Evolutionary conservation across 2,113 vertebrate genomes (phyloP).

Genomic region (Myotis lucifugus): DNA sequence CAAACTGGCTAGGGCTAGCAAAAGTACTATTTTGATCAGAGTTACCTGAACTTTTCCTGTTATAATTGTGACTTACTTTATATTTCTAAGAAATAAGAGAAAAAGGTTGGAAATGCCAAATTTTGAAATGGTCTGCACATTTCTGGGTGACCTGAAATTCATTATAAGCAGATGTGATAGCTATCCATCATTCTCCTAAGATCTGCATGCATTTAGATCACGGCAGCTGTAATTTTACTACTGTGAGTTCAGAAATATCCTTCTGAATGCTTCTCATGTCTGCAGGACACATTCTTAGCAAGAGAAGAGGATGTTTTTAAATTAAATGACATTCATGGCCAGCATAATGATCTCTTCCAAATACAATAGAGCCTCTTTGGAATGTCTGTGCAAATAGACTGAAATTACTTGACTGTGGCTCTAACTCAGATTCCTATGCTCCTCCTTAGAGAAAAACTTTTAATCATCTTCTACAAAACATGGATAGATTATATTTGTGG

Average conservation of each 20-base stretch:
- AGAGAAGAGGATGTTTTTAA: constrained; percentile 51
- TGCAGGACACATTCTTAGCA: background rate
- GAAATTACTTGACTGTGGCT: background rate
- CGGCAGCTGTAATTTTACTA: constrained; percentile 69
- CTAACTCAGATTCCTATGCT: background rate
- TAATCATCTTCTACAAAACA: background rate
- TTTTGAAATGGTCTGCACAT: constrained; percentile 42
- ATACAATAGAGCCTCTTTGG: constrained; percentile 54
- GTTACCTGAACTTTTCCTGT: background rate
- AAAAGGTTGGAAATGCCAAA: background rate
- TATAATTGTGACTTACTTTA: background rate
- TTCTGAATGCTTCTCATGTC: constrained; percentile 48
- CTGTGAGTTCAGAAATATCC: constrained; percentile 58
- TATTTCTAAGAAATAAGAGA: background rate
- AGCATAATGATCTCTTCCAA: constrained; percentile 19
- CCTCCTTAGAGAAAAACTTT: background rate
- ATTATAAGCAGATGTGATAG: constrained; percentile 57
- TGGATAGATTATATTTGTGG: background rate
- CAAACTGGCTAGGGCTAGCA: background rate
- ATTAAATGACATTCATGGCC: constrained; percentile 61
- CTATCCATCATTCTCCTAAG: constrained; percentile 58
- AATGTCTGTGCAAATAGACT: background rate
- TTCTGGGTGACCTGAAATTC: constrained; percentile 60
- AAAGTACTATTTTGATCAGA: background rate
- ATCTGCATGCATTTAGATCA: constrained; percentile 68